phyloP scores from a whole-genome alignment of 2,888 invertebrate genomes.

The Hoplodrina ambigua region DNA sequence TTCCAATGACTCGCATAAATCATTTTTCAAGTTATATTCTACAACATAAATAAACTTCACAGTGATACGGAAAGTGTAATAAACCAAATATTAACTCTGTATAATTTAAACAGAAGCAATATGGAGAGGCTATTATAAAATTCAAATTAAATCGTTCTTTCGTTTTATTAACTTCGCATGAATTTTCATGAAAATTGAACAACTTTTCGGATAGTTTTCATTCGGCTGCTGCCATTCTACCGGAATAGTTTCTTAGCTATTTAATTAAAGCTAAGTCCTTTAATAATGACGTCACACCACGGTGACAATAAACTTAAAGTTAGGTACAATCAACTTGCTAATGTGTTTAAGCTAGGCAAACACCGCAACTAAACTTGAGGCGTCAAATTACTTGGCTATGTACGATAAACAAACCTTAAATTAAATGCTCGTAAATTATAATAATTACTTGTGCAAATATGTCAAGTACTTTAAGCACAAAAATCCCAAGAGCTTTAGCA shows the following conservation, averaged over 20 bases:
- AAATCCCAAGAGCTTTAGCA: conserved; percentile 42
- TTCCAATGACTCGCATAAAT: conserved; percentile 15
- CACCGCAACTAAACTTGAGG: conserved; percentile 49
- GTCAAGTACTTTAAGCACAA: conserved; percentile 9
- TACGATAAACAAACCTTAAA: conserved; percentile 43
- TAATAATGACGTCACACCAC: conserved; percentile 67
- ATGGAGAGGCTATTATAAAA: conserved; percentile 35
- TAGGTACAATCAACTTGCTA: conserved; percentile 63
- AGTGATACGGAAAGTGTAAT: conserved; percentile 9
- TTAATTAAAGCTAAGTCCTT: conserved; percentile 71
- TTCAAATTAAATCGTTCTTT: conserved; percentile 53
- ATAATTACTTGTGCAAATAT: conserved; percentile 45
- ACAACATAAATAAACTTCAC: conserved; percentile 13
- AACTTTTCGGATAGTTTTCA: conserved; percentile 74
- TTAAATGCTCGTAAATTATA: conserved; percentile 32
- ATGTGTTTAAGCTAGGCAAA: conserved; percentile 61
- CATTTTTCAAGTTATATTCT: conserved; percentile 7
- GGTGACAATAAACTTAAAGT: conserved; percentile 58
- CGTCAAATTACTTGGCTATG: conserved; percentile 49
- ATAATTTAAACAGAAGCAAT: conserved; percentile 27
- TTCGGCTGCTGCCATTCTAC: conserved; percentile 68
- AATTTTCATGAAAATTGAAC: conserved; percentile 77
- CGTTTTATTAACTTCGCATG: conserved; percentile 70
- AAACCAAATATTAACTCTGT: conserved; percentile 29
- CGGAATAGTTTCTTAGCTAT: conserved; percentile 77